Evolutionary conservation across 2,888 invertebrate genomes (phyloP), one percentile per base, ranked within the genome.

Genomic region (Luperina testacea): DNA sequence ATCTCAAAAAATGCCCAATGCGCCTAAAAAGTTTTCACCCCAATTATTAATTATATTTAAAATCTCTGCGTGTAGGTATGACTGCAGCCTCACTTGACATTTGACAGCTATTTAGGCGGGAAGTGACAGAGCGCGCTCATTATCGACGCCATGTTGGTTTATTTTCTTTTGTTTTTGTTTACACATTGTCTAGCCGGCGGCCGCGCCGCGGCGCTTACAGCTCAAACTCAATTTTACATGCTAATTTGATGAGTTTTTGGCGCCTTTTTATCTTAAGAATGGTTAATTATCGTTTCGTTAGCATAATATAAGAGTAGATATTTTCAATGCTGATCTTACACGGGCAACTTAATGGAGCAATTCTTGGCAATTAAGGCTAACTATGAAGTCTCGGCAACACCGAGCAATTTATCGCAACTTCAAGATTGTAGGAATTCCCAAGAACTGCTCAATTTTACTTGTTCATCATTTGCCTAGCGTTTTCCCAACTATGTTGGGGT

Each of bases 91-190:
- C 57, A 72, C 57, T 77, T 95, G 94, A 95, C 94, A 93, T 92
- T 93, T 95, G 96, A 96, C 96, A 95, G 94, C 90, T 93, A 93
- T 95, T 95, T 95, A 94, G 94, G 95, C 95, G 95, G 94, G 94
- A 94, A 94, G 90, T 93, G 94, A 94, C 94, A 93, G 94, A 93
- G 94, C 92, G 86, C 86, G 88, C 91, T 95, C 92, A 94, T 95
- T 94, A 94, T 91, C 91, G 93, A 88, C 93, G 95, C 95, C 94
- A 95, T 94, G 92, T 93, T 86, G 93, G 91, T 87, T 90, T 92
- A 92, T 90, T 76, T 83, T 82, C 63, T 81, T 81, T 83, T 87
- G 80, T 83, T 78, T 87, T 72, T 75, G 69, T 86, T 88, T 81
- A 87, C 83, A 83, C 77, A 73, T 83, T 77, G 82, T 87, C 85